Percentiles rank a stretch among this genome's conserved stretches.
These are phyloP conservation scores for Cyrtonyx montezumae DNA, from an alignment of 2,113 vertebrate species.

Conservation along the genomic window DNA sequence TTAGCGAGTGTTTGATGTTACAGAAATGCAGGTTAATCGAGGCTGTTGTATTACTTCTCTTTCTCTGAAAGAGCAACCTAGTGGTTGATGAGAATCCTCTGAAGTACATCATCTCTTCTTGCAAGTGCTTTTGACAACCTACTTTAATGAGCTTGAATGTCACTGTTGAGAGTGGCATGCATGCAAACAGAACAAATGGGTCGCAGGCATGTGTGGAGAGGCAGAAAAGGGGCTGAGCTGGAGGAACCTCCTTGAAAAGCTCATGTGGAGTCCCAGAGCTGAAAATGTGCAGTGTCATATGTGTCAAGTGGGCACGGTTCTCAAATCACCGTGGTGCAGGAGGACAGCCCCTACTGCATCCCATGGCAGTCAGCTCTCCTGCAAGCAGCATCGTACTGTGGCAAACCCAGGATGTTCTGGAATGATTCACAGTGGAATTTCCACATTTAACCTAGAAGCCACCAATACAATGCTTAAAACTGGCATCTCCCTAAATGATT, in stretches of 20 bases:
- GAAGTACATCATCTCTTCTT: not conserved
- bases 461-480: not conserved
- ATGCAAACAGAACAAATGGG: not conserved
- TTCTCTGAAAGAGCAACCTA: not conserved
- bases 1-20: not conserved
- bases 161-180: not conserved
- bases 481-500: not conserved
- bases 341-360: not conserved
- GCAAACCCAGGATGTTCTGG: not conserved
- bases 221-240: not conserved
- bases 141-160: not conserved
- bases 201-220: not conserved
- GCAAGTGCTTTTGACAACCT: not conserved
- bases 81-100: not conserved
- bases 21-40: not conserved
- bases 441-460: not conserved
- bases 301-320: not conserved
- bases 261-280: not conserved
- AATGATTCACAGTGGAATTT: not conserved
- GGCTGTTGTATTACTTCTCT: not conserved
- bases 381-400: not conserved
- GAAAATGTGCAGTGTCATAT: not conserved
- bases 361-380: not conserved
- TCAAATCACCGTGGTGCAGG: accelerated
- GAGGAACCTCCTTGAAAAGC: not conserved